Evolutionary conservation across 2,888 invertebrate genomes (phyloP), one percentile per base, ranked within the genome.

Genomic region (Hecatera dysodea): DNA sequence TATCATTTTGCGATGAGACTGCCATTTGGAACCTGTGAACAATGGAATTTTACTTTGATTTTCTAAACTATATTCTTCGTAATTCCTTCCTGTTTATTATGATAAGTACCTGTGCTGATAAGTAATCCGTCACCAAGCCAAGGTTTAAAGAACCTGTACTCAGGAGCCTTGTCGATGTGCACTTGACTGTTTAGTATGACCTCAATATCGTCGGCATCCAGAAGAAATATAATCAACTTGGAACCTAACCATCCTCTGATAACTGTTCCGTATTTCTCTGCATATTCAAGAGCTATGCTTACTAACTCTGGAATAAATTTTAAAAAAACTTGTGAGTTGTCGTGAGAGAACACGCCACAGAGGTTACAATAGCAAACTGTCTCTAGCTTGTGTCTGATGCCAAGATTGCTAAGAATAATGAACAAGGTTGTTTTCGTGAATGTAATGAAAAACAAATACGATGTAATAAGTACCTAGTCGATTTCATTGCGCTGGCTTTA

Each of bases 61-160:
- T 46, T n/a, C 46, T 17, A 0, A 22, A 17, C 5, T 27, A 27
- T 27, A 3, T 17, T 52, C 2, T 7, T 27, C 7, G 6, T 33
- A 33, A 7, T 29, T 29, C 29, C 29, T 29, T 29, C 29, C 29
- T 29, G 29, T 29, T 29, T 7, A 4, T 29, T n/a, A 57, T 6
- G 5, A 39, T 12, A 6, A 42, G 48, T 72, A 82, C 82, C 82
- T 67, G 82, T 65, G 75, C 98, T 98, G 66, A 98, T 98, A 19
- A 98, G 96, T 6, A 98, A 94, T 67, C 98, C 98, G 87, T 98
- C 97, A 19, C 98, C 98, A 64, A 98, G 96, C 98, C 98, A 98
- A 0, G 98, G 98, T 87, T 97, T 96, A 90, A 98, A 98, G 91
- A 97, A 97, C 70, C 96, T 94, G 88, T 98, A 98, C 82, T 98